Base-by-base conservation (phyloP, 2,888 invertebrate genomes). In the Idaea aversata region DNA sequence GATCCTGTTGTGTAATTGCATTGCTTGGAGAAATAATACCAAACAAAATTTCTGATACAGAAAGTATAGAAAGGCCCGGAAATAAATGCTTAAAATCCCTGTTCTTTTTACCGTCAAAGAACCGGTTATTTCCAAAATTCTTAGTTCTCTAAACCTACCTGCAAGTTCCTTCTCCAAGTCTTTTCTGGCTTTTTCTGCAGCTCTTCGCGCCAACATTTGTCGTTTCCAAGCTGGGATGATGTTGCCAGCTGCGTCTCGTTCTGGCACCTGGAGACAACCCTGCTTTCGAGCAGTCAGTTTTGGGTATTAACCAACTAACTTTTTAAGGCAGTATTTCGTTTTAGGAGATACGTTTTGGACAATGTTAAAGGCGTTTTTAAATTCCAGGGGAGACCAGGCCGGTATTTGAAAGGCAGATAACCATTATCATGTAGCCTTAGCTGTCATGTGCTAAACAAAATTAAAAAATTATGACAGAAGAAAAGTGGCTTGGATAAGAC, bases 161-260 rank as follows among this genome's bases (percentile, higher is more conserved):
- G 95, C 95, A 78, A 98, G 93, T 79, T 97, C 96, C 84, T 97
- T 97, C 87, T 98, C 98, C 76, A 98, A 93, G 81, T 99, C 98
- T 80, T 97, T 97, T 74, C 97, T 95, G 10, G 98, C 98, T 75
- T 97, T 96, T 87, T 99, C 98, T 0, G 99, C 98, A 0, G 98
- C 97, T 85, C 98, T 97, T 79, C 98, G 96, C 3, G 99, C 99
- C 86, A 98, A 86, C 97, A 99, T 98, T 88, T 98, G 98, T 13
- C 98, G 93, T 85, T 98, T 98, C 99, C 99, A 99, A 34, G 96
- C 96, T 15, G 99, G 99, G 79, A 99, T 98, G 59, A 96, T 94
- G 82, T 97, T 97, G 0, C 98, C 98, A 6, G 97, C 95, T 63
- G 95, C 95, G 85, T 98, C 98, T 70, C 96, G 95, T 82, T 97